Conservation (phyloP, 2,888 invertebrate genomes). For the Itoplectis maculator region DNA sequence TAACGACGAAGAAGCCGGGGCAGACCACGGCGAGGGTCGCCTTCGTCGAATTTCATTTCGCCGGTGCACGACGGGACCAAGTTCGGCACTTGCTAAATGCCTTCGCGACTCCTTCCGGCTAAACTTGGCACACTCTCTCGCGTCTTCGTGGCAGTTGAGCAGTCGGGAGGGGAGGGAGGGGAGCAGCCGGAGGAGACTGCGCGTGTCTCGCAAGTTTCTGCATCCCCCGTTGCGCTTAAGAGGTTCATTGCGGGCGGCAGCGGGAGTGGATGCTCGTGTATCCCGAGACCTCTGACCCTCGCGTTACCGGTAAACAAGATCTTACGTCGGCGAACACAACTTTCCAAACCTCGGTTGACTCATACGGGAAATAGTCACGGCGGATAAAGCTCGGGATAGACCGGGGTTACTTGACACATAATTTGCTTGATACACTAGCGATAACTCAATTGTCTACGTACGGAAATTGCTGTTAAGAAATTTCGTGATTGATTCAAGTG, state of each 20-base stretch:
- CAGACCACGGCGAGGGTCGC: constrained; percentile 21
- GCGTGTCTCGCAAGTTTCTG: constrained; percentile 57
- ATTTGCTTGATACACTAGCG: too few relatives aligned
- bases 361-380: not conserved
- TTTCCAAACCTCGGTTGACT: not conserved
- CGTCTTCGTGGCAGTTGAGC: constrained; percentile 6
- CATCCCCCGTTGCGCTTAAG: constrained; percentile 22
- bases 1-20: constrained; percentile 44
- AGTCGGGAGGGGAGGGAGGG: not conserved
- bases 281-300: constrained; percentile 12
- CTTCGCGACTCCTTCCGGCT: constrained; percentile 54
- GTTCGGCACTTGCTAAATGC: constrained; percentile 65
- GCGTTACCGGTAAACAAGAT: constrained; percentile 42
- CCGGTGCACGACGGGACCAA: constrained; percentile 50
- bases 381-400: not conserved
- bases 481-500: not conserved
- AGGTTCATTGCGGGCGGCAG: constrained; percentile 40
- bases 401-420: not conserved
- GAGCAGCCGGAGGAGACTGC: too few relatives aligned
- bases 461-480: not conserved
- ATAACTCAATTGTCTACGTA: too few relatives aligned
- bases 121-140: constrained; percentile 64
- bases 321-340: constrained; percentile 31
- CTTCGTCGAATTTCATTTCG: constrained; percentile 59
- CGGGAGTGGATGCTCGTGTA: constrained; percentile 30